Evolutionary conservation across 64 coral and sea anemone species (phyloP).

Genomic region (Actinia equina): DNA sequence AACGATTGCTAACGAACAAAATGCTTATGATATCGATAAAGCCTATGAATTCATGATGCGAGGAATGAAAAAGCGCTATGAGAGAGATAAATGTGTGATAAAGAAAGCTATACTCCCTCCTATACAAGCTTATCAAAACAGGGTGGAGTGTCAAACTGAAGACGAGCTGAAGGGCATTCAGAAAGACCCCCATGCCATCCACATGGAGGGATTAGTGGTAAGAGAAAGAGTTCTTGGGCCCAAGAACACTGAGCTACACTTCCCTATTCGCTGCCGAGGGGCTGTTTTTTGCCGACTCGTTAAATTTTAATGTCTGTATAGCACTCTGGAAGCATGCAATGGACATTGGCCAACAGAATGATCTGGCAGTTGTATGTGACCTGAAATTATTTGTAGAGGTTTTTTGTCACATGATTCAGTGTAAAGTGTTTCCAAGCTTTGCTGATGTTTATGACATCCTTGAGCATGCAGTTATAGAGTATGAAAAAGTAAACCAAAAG

Average conservation of each 20-base stretch:
- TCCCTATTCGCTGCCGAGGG: constrained; percentile 67
- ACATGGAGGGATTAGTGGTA: constrained; percentile 61
- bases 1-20: constrained; percentile 21
- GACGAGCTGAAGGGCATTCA: not conserved
- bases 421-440: no score
- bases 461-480: constrained; percentile 58
- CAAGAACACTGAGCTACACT: constrained; percentile 51
- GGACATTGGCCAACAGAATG: constrained; percentile 73
- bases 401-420: constrained; percentile 51
- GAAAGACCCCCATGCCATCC: no score
- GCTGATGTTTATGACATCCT: constrained; percentile 5
- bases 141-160: no score
- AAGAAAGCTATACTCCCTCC: not conserved
- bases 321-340: constrained; percentile 41
- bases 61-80: constrained; percentile 51
- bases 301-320: constrained; percentile 50
- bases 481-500: constrained; percentile 65
- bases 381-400: constrained; percentile 67
- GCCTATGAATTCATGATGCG: constrained; percentile 51
- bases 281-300: constrained; percentile 75
- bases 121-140: no score
- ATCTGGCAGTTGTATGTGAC: constrained; percentile 49
- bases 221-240: constrained; percentile 74
- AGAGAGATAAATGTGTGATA: constrained; percentile 4
- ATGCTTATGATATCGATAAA: constrained; percentile 55